A percentile compares a stretch with the other conserved stretches of the same genome.
Evolutionary conservation across 2,888 invertebrate genomes (phyloP).

Genomic region (Octodonta nipae): DNA sequence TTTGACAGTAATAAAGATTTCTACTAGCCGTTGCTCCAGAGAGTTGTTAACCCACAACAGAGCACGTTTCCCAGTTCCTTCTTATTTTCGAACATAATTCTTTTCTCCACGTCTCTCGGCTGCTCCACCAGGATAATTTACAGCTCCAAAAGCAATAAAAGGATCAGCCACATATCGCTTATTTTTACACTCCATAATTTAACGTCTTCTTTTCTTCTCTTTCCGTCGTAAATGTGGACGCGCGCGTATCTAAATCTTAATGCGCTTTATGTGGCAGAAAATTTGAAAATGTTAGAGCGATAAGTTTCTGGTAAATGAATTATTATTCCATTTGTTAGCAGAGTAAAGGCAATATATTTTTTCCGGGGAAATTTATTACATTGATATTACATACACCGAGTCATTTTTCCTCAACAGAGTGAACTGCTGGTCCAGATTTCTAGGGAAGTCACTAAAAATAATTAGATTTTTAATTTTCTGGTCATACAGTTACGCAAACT

Average conservation of each 20-base stretch:
- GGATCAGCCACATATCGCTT: conserved; percentile 34
- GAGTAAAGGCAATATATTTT: conserved; percentile 2
- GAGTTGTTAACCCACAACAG: neutral
- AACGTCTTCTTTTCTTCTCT: conserved; percentile 24
- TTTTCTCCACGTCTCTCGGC: conserved; percentile 19
- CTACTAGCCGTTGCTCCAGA: neutral
- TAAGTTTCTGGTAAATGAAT: conserved; percentile 24
- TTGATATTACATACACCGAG: conserved; percentile 2
- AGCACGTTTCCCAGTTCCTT: neutral
- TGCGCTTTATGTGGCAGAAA: conserved; percentile 31
- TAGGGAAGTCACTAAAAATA: too few relatives aligned
- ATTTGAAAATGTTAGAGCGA: conserved; percentile 28
- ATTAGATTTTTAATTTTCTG: too few relatives aligned
- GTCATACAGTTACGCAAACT: too few relatives aligned
- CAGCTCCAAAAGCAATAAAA: conserved; percentile 28
- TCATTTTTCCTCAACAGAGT: too few relatives aligned
- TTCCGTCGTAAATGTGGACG: conserved; percentile 19
- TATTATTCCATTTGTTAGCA: conserved; percentile 16
- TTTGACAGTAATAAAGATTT: neutral
- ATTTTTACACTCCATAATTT: conserved; percentile 34
- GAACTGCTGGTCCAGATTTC: too few relatives aligned
- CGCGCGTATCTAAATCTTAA: conserved; percentile 29
- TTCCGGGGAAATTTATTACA: neutral
- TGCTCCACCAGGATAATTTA: conserved; percentile 25
- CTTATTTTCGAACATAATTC: conserved; percentile 2